A percentile compares a stretch with the other conserved stretches of the same genome.
phyloP scores from a whole-genome alignment of 2,113 vertebrate species.

The Halcyon senegalensis region DNA sequence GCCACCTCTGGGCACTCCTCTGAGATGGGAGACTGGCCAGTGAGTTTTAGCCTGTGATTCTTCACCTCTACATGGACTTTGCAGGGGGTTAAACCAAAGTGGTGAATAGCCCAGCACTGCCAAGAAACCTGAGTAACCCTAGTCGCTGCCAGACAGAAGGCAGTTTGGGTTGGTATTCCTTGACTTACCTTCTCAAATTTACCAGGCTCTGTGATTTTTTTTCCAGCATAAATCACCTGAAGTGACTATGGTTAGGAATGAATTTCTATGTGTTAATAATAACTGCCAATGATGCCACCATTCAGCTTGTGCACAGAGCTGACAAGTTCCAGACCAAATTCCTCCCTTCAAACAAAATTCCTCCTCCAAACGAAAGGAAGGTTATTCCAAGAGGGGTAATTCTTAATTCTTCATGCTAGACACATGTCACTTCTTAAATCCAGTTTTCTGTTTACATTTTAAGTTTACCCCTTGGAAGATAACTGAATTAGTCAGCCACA shows the following conservation, averaged over 20 bases:
- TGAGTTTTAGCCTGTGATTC: not conserved
- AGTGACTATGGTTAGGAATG: conserved; percentile 18
- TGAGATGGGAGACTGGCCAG: not conserved
- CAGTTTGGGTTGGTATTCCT: not conserved
- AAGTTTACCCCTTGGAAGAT: not conserved
- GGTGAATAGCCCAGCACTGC: not conserved
- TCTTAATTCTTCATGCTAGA: not conserved
- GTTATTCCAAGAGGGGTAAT: not conserved
- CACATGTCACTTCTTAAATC: not conserved
- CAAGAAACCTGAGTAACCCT: not conserved
- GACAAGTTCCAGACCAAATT: not conserved
- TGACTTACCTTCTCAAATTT: conserved; percentile 39
- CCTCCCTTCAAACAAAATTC: not conserved
- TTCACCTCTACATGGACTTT: not conserved
- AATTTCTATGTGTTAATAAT: conserved; percentile 50
- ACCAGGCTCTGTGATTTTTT: conserved; percentile 1
- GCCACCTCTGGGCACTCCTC: not conserved
- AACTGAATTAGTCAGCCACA: not conserved
- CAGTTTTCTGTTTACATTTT: conserved; percentile 11
- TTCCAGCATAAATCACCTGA: conserved; percentile 38
- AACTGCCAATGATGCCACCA: not conserved
- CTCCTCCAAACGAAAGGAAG: not conserved
- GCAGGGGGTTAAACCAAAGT: not conserved
- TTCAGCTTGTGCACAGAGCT: not conserved
- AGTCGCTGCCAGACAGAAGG: not conserved